These are phyloP conservation scores for Accipiter cooperii DNA, from an alignment of 2,113 vertebrate species.

Conservation along the genomic window DNA sequence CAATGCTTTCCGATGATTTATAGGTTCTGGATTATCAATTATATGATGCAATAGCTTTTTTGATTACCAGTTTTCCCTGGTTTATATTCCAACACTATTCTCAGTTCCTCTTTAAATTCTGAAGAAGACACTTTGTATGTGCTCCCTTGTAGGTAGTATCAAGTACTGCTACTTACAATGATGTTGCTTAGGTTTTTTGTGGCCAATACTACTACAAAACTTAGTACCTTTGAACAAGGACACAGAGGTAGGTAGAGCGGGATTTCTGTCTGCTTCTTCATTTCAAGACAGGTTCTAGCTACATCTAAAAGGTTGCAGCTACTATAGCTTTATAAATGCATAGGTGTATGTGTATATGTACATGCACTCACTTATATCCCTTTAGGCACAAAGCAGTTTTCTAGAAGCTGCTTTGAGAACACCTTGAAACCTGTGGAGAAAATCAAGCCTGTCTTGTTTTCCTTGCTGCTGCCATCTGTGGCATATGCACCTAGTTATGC, in stretches of 20 bases:
- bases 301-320: not conserved
- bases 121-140: not conserved
- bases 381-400: not conserved
- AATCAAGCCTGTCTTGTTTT: constrained; percentile 1
- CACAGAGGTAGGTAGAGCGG: not conserved
- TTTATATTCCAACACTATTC: not conserved
- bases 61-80: not conserved
- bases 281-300: not conserved
- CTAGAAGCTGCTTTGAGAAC: not conserved
- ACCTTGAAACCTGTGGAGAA: constrained; percentile 20
- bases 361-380: not conserved
- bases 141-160: not conserved
- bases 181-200: not conserved
- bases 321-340: not conserved
- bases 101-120: not conserved
- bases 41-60: not conserved
- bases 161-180: not conserved
- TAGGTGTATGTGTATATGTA: not conserved
- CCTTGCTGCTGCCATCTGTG: not conserved
- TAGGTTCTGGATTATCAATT: not conserved
- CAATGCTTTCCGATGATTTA: not conserved
- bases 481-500: constrained; percentile 17
- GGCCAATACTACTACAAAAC: not conserved
- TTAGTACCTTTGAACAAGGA: not conserved
- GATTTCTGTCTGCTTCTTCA: not conserved